These are phyloP conservation scores for Heliconius eleuchia DNA, from an alignment of 1,140 invertebrate species.

Conservation along the genomic window DNA sequence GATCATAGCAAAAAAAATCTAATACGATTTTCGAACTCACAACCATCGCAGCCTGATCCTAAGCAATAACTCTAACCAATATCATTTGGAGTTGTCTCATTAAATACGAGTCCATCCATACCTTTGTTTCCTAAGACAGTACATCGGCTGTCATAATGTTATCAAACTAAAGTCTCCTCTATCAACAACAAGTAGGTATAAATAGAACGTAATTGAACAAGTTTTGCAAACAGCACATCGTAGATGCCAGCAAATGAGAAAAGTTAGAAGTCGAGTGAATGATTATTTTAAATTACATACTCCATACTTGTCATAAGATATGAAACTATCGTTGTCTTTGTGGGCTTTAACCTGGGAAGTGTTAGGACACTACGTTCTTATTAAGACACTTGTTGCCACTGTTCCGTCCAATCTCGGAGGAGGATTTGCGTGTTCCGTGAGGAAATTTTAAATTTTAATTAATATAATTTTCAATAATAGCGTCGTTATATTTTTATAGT, in stretches of 20 bases:
- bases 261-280: conserved; percentile 17
- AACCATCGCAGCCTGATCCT: too few relatives aligned
- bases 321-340: neutral
- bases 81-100: neutral
- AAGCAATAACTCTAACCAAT: neutral
- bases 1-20: too few relatives aligned
- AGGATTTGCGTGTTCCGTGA: too few relatives aligned
- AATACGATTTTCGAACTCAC: too few relatives aligned
- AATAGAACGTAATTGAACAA: conserved; percentile 30
- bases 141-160: conserved; percentile 22
- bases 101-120: neutral
- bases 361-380: too few relatives aligned
- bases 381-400: too few relatives aligned
- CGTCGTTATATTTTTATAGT: too few relatives aligned
- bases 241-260: conserved; percentile 30
- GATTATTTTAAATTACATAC: neutral
- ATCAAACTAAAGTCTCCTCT: conserved; percentile 24
- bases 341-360: neutral
- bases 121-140: neutral
- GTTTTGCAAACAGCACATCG: conserved; percentile 22
- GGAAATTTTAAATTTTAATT: too few relatives aligned
- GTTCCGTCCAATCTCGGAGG: too few relatives aligned
- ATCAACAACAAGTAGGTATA: conserved; percentile 17
- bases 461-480: too few relatives aligned
- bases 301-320: neutral